A percentile compares a stretch with the other conserved stretches of the same genome.
Evolutionary conservation across 2,113 vertebrate species (phyloP).

Genomic region (Centropus unirufus): DNA sequence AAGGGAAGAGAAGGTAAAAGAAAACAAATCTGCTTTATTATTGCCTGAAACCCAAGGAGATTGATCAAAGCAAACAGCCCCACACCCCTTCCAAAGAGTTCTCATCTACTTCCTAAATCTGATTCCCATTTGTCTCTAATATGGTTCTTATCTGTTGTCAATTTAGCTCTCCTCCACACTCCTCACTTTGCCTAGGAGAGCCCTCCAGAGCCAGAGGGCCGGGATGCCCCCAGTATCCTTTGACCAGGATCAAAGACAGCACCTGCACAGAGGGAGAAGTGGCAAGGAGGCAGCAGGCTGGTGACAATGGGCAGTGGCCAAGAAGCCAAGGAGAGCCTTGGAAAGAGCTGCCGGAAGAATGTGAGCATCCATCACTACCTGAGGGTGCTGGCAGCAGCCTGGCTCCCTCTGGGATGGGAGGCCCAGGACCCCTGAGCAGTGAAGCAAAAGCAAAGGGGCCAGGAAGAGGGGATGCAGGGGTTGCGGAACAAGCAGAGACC

Average conservation of each 20-base stretch:
- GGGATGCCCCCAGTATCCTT: accelerated
- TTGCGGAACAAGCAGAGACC: neutral
- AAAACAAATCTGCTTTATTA: slow-evolving; percentile 4
- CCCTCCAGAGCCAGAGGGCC: neutral
- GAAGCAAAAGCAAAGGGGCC: neutral
- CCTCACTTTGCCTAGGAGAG: neutral
- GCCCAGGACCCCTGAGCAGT: neutral
- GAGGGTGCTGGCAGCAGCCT: neutral
- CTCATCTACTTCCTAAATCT: slow-evolving; percentile 49
- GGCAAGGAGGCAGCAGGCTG: neutral
- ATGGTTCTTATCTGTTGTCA: slow-evolving; percentile 36
- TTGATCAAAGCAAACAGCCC: neutral
- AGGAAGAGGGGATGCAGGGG: too few species aligned
- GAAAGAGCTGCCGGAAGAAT: neutral
- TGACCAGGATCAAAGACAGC: neutral
- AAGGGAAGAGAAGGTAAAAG: neutral
- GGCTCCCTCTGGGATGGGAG: neutral
- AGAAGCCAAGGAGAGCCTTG: neutral
- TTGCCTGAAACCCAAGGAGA: slow-evolving; percentile 4
- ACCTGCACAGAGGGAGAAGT: accelerated
- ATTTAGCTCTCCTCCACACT: neutral
- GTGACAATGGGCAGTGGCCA: accelerated
- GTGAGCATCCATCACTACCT: neutral
- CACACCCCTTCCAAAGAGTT: neutral
- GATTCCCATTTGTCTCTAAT: slow-evolving; percentile 52